A percentile compares a stretch with the other conserved stretches of the same genome.
Conservation (phyloP, 2,797 vertebrate species). For the Enteromius paludinosus region DNA sequence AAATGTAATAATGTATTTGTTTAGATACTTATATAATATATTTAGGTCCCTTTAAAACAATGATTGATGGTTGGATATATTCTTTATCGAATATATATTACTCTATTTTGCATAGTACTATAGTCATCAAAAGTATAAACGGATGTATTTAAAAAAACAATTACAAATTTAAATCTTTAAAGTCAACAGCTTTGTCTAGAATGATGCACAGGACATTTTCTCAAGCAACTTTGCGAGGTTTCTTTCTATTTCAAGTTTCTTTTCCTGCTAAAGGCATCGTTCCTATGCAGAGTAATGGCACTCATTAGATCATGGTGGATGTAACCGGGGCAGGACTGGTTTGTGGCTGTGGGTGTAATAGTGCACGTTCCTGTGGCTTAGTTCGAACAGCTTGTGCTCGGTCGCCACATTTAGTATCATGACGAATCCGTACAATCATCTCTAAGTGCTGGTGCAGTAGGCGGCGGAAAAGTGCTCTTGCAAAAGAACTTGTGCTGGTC, state of each 20-base stretch:
- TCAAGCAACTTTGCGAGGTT: not conserved
- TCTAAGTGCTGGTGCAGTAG: slow-evolving; percentile 74
- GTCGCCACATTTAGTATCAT: slow-evolving; percentile 75
- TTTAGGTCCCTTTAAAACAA: not conserved
- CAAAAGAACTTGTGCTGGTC: not conserved
- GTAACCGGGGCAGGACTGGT: slow-evolving; percentile 24
- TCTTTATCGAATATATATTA: not conserved
- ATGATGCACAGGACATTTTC: not conserved
- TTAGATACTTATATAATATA: not conserved
- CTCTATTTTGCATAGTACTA: not conserved
- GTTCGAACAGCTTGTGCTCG: slow-evolving; percentile 66
- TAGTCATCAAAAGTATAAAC: not conserved
- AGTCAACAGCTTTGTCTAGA: not conserved
- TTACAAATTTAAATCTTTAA: not conserved
- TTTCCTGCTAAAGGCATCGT: not conserved
- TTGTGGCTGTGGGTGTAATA: slow-evolving; percentile 47
- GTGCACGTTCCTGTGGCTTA: slow-evolving; percentile 29
- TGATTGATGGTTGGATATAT: not conserved
- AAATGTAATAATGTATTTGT: not conserved
- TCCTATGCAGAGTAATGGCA: not conserved
- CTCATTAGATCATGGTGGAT: slow-evolving; percentile 5
- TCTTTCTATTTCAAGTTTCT: not conserved
- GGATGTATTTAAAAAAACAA: not conserved
- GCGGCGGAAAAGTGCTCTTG: slow-evolving; percentile 4
- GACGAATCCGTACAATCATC: slow-evolving; percentile 74